These are phyloP conservation scores for Trichomalopsis sarcophagae DNA, from an alignment of 1,140 invertebrate genomes.

Conservation along the genomic window DNA sequence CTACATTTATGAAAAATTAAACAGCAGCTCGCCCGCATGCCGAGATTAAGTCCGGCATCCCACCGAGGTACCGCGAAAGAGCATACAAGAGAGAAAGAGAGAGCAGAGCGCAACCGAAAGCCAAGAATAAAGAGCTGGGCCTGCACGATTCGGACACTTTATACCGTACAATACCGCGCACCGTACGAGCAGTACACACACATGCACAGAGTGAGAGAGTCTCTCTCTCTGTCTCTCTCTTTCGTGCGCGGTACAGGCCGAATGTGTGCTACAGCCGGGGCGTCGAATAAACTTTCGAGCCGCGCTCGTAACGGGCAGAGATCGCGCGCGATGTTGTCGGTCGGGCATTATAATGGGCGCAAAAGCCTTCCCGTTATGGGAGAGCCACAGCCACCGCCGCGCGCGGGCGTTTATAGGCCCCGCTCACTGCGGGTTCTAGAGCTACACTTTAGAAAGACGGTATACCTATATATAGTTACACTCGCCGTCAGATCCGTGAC, in stretches of 20 bases:
- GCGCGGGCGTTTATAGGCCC: slow-evolving; percentile 1
- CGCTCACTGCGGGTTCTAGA: neutral
- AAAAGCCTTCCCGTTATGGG: slow-evolving; percentile 29
- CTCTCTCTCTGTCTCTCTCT: too few relatives aligned
- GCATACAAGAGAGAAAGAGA: neutral
- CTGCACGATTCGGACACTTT: neutral
- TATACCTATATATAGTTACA: neutral
- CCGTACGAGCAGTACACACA: too few relatives aligned
- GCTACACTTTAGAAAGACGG: neutral
- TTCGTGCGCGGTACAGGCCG: too few relatives aligned
- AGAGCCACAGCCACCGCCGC: neutral
- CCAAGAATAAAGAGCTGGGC: neutral
- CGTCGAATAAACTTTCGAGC: slow-evolving; percentile 25
- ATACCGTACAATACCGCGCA: neutral
- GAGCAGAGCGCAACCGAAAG: neutral
- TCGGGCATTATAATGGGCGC: slow-evolving; percentile 27
- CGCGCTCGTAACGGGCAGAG: slow-evolving; percentile 1
- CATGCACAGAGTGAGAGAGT: too few relatives aligned
- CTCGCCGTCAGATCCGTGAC: neutral
- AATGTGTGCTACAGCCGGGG: neutral
- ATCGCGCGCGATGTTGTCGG: slow-evolving; percentile 1
- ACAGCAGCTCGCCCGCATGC: too few relatives aligned
- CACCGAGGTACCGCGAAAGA: too few relatives aligned
- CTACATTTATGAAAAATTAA: neutral
- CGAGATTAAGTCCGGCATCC: neutral